Evolutionary conservation across 2,888 invertebrate species (phyloP).

Genomic region (Leptinotarsa haldemani): DNA sequence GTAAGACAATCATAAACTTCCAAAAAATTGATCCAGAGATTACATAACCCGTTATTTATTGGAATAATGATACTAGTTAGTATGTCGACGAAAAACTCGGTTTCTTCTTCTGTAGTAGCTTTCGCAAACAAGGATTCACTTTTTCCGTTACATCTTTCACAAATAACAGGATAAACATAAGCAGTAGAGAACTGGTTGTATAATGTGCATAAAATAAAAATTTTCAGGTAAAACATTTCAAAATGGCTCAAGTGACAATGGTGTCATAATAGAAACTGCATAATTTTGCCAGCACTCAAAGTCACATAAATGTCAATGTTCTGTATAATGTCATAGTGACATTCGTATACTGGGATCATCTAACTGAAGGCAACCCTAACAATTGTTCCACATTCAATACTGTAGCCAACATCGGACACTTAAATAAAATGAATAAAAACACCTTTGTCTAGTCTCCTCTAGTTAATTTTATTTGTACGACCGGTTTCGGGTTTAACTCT

Average conservation of each 20-base stretch:
- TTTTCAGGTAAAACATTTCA: slow-evolving; percentile 42
- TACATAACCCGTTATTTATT: slow-evolving; percentile 46
- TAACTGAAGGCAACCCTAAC: too few species aligned
- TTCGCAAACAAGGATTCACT: slow-evolving; percentile 30
- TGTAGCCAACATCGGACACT: too few species aligned
- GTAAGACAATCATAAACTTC: slow-evolving; percentile 47
- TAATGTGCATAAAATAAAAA: slow-evolving; percentile 38
- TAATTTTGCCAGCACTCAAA: background rate
- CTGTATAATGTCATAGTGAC: too few species aligned
- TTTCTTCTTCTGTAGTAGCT: slow-evolving; percentile 33
- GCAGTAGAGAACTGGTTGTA: slow-evolving; percentile 34
- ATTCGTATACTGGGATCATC: too few species aligned
- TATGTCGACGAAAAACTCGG: slow-evolving; percentile 41
- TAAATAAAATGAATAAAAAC: too few species aligned
- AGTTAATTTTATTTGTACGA: too few species aligned
- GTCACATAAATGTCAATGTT: too few species aligned
- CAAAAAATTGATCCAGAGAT: slow-evolving; percentile 44
- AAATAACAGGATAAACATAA: slow-evolving; percentile 45
- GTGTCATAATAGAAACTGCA: background rate
- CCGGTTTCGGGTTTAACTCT: too few species aligned
- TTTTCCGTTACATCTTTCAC: slow-evolving; percentile 29
- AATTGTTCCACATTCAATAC: too few species aligned
- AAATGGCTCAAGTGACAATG: slow-evolving; percentile 31
- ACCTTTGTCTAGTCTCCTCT: too few species aligned
- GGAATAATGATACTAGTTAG: slow-evolving; percentile 44